phyloP scores from a whole-genome alignment of 2,113 vertebrate species.

The Semnornis frantzii region DNA sequence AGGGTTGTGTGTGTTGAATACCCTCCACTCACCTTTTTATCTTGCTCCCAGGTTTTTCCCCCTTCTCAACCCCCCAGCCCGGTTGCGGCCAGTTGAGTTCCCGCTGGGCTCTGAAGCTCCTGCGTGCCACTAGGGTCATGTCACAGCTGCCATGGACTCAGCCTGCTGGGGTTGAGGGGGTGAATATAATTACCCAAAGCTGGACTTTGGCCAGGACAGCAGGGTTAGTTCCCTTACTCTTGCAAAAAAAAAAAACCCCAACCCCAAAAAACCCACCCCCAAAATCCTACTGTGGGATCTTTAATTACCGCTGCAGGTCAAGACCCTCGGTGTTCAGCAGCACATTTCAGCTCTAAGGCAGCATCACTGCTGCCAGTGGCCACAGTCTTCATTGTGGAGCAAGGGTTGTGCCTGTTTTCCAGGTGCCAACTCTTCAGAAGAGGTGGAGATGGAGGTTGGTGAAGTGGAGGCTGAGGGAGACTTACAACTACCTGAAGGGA shows the following conservation, averaged over 20 bases:
- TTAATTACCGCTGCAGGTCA: slow-evolving; percentile 2
- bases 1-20: background rate
- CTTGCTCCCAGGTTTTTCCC: background rate
- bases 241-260: background rate
- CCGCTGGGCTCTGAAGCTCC: background rate
- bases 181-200: background rate
- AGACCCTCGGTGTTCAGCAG: background rate
- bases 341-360: background rate
- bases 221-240: background rate
- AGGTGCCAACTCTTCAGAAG: background rate
- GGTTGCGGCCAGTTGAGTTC: background rate
- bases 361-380: fast-evolving
- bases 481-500: too few relatives aligned
- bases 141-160: background rate
- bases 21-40: slow-evolving; percentile 13
- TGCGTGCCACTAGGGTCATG: background rate
- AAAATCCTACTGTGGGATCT: background rate
- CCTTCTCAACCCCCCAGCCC: background rate
- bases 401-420: fast-evolving
- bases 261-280: too few relatives aligned
- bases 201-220: background rate
- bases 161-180: background rate
- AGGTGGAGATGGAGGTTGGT: background rate
- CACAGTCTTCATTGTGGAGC: fast-evolving
- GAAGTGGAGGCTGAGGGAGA: too few relatives aligned